These are phyloP conservation scores for Delia radicum DNA, from an alignment of 1,140 invertebrate species.

Conservation along the genomic window DNA sequence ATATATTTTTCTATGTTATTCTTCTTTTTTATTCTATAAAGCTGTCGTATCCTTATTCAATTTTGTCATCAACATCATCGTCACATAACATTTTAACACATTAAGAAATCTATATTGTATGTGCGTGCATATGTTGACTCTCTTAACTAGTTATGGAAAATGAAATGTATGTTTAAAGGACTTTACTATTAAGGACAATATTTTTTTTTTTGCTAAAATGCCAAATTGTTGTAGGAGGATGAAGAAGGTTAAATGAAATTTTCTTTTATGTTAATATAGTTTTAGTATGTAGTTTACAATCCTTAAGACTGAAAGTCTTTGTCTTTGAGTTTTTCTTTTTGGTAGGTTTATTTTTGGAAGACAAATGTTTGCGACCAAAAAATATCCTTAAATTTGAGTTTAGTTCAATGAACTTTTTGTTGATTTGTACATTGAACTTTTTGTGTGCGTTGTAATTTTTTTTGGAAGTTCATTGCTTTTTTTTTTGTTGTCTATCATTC, in stretches of 20 bases:
- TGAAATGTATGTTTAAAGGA: neutral
- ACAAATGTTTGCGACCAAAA: neutral
- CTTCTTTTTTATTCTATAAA: neutral
- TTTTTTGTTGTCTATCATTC: neutral
- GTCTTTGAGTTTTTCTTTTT: neutral
- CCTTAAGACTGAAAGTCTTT: too few relatives aligned
- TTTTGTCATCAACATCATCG: slow-evolving; percentile 1
- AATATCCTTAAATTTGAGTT: neutral
- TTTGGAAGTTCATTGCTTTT: neutral
- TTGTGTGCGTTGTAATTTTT: neutral
- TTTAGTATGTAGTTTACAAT: too few relatives aligned
- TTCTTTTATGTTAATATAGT: too few relatives aligned
- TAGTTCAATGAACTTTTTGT: neutral
- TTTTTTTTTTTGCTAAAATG: neutral
- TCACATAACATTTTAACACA: neutral
- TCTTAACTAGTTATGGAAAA: too few relatives aligned
- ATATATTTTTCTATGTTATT: neutral
- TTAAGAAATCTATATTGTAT: neutral
- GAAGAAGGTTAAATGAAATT: too few relatives aligned
- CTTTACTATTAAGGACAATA: neutral
- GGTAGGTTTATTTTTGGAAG: neutral
- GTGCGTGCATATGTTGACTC: too few relatives aligned
- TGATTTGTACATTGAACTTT: neutral
- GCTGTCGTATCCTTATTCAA: neutral
- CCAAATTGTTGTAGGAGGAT: neutral